Percentiles rank a stretch among this genome's conserved stretches.
Evolutionary conservation across 2,797 vertebrate genomes (phyloP).

Genomic region (Leuciscus waleckii): DNA sequence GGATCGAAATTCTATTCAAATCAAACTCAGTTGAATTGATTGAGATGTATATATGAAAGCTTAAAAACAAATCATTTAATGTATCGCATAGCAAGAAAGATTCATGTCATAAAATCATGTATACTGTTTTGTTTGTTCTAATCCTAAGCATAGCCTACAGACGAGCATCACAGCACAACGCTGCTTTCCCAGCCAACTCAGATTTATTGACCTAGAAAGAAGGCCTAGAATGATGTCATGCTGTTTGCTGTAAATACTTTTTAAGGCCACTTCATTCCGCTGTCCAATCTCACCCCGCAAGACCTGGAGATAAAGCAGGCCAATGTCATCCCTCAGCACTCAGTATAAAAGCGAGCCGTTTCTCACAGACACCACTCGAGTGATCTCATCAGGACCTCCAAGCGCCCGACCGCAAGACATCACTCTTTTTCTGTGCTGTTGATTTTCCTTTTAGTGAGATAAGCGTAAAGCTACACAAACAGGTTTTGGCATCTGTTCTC

Average conservation of each 20-base stretch:
- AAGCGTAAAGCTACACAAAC: slow-evolving; percentile 10
- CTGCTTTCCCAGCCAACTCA: not conserved
- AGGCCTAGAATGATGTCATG: slow-evolving; percentile 39
- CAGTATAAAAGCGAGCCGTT: slow-evolving; percentile 28
- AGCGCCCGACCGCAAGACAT: not conserved
- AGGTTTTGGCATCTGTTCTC: not conserved
- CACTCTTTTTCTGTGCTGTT: slow-evolving; percentile 7
- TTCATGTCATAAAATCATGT: not conserved
- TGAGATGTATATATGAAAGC: not conserved
- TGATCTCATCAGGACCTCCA: slow-evolving; percentile 44
- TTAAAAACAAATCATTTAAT: not conserved
- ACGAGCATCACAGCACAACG: not conserved
- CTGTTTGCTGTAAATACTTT: slow-evolving; percentile 42
- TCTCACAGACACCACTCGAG: slow-evolving; percentile 20
- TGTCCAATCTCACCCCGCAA: slow-evolving; percentile 48
- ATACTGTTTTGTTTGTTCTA: not conserved
- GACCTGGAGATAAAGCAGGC: slow-evolving; percentile 36
- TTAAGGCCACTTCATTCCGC: slow-evolving; percentile 40
- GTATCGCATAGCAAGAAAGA: not conserved
- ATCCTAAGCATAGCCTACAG: not conserved
- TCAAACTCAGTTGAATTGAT: not conserved
- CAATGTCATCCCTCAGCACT: slow-evolving; percentile 39
- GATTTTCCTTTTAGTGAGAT: slow-evolving; percentile 37
- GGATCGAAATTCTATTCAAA: not conserved
- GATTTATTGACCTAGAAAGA: slow-evolving; percentile 24